A percentile compares a stretch with the other conserved stretches of the same genome.
phyloP scores from a whole-genome alignment of 2,113 vertebrate species.

The Perca fluviatilis region DNA sequence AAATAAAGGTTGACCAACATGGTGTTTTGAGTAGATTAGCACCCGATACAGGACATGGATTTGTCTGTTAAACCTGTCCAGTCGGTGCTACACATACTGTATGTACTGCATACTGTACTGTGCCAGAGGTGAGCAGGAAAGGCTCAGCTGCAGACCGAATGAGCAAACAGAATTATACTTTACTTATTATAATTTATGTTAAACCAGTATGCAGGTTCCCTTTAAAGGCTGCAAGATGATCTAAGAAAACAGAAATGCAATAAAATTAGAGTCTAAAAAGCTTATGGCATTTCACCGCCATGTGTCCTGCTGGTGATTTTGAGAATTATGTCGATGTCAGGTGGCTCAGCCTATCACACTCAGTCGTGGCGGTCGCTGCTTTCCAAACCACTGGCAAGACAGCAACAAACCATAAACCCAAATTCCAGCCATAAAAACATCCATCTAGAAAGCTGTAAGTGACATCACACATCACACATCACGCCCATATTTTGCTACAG shows the following conservation, averaged over 20 bases:
- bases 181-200: neutral
- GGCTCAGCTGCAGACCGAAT: neutral
- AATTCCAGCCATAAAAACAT: neutral
- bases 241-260: slow-evolving; percentile 2
- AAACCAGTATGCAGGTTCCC: neutral
- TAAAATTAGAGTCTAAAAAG: neutral
- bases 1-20: neutral
- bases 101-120: too few species aligned
- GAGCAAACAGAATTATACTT: neutral
- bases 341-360: neutral
- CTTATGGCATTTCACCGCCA: neutral
- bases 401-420: slow-evolving; percentile 14
- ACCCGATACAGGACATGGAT: too few species aligned
- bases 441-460: neutral
- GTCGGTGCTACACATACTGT: neutral
- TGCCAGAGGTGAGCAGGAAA: neutral
- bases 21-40: neutral
- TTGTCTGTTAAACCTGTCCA: too few species aligned
- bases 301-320: neutral
- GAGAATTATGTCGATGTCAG: neutral
- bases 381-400: neutral
- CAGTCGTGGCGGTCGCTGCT: neutral
- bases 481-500: neutral
- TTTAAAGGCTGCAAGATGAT: neutral
- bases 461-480: neutral